A percentile compares a stretch with the other conserved stretches of the same genome.
phyloP scores from a whole-genome alignment of 2,113 vertebrate species.

The Brienomyrus longianalis region DNA sequence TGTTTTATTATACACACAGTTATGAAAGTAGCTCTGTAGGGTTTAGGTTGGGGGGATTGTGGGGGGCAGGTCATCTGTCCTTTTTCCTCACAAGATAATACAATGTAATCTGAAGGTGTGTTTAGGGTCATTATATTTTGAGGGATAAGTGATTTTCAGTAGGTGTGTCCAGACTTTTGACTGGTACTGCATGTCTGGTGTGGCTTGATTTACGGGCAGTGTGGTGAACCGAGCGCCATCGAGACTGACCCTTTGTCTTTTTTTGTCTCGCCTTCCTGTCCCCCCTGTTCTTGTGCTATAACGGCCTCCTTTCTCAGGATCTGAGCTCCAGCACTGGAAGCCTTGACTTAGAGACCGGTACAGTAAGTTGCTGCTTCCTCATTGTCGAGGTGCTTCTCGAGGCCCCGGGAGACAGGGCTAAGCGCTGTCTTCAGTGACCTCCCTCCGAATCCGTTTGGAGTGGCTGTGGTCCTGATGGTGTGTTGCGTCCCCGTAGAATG shows the following conservation, averaged over 20 bases:
- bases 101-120: too few relatives aligned
- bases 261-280: constrained; percentile 55
- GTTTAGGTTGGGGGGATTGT: too few relatives aligned
- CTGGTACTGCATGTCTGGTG: not conserved
- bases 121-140: not conserved
- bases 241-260: constrained; percentile 43
- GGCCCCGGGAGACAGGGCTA: constrained; percentile 25
- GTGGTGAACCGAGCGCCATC: not conserved
- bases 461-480: not conserved
- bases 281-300: constrained; percentile 39
- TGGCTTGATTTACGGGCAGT: not conserved
- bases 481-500: not conserved
- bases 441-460: not conserved
- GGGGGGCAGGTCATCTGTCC: too few relatives aligned
- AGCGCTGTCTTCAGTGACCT: not conserved
- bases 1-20: not conserved
- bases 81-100: too few relatives aligned
- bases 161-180: not conserved
- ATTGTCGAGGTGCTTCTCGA: constrained; percentile 49
- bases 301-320: constrained; percentile 69
- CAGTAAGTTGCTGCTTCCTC: constrained; percentile 73
- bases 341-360: constrained; percentile 69
- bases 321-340: constrained; percentile 80
- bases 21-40: not conserved
- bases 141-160: not conserved